A percentile compares a stretch with the other conserved stretches of the same genome.
Conservation (phyloP, 2,113 vertebrate species). For the Brienomyrus longianalis region DNA sequence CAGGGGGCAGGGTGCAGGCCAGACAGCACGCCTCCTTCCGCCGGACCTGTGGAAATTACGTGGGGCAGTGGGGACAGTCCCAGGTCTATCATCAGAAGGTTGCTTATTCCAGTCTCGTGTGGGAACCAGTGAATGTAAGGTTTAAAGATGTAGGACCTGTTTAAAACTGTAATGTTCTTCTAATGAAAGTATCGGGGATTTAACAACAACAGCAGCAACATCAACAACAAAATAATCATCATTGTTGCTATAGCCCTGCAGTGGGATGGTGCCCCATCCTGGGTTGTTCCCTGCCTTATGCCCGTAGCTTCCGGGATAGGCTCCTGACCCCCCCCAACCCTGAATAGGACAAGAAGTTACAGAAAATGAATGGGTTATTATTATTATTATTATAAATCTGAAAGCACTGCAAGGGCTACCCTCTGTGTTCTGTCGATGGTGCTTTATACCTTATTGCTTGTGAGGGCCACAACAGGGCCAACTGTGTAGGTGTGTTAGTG, state of each 20-base stretch:
- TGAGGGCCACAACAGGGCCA: background rate
- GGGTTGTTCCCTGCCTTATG: background rate
- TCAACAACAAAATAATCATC: background rate
- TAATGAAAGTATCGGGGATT: background rate
- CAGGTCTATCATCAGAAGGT: background rate
- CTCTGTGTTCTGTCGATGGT: background rate
- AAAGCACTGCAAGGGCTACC: background rate
- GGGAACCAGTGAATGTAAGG: background rate
- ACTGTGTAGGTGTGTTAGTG: background rate
- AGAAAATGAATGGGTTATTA: background rate
- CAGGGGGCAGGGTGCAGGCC: background rate
- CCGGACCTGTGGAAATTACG: background rate
- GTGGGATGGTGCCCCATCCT: background rate
- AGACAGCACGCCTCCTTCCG: background rate
- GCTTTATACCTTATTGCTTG: background rate
- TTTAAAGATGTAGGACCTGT: background rate
- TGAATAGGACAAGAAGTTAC: background rate
- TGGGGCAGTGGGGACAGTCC: background rate
- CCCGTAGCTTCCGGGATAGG: background rate
- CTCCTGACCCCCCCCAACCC: background rate
- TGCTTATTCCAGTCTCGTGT: background rate
- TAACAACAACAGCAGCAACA: background rate
- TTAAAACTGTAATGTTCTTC: background rate
- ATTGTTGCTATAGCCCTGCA: background rate
- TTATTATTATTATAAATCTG: background rate